phyloP scores from a whole-genome alignment of 2,113 vertebrate species.

The Paramormyrops kingsleyae region DNA sequence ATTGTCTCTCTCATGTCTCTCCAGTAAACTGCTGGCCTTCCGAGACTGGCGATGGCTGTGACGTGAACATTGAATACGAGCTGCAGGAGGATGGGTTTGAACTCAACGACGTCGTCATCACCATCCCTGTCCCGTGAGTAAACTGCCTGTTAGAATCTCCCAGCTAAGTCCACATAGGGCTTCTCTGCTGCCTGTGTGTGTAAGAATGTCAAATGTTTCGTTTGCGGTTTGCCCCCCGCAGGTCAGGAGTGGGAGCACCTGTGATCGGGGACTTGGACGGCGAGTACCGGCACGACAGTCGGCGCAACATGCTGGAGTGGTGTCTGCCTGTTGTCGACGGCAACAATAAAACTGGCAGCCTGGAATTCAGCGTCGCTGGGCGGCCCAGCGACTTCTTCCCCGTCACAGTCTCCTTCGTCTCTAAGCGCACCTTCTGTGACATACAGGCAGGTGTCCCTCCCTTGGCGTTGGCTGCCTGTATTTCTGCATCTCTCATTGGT shows the following conservation, averaged over 20 bases:
- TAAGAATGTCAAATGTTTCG: not conserved
- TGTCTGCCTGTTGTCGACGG: constrained; percentile 90
- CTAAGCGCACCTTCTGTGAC: constrained; percentile 92
- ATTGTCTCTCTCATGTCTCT: not conserved
- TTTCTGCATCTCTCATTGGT: not conserved
- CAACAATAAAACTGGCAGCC: constrained; percentile 92
- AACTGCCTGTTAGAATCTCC: not conserved
- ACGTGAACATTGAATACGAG: constrained; percentile 97
- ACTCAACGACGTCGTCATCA: constrained; percentile 86
- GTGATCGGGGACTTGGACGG: constrained; percentile 93
- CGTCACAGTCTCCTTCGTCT: constrained; percentile 83
- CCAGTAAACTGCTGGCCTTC: constrained; percentile 99
- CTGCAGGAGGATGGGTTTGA: constrained; percentile 88
- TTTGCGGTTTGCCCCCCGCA: constrained; percentile 36
- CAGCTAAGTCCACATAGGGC: not conserved
- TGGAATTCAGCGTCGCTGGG: constrained; percentile 92
- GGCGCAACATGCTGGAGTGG: constrained; percentile 88
- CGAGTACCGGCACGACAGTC: constrained; percentile 90
- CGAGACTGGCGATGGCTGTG: constrained; percentile 84
- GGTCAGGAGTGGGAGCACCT: constrained; percentile 82
- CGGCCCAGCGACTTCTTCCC: constrained; percentile 95
- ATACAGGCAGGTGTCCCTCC: constrained; percentile 66
- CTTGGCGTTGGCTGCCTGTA: not conserved
- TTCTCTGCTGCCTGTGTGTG: not conserved
- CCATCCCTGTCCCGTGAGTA: constrained; percentile 95